Percentiles rank a stretch among this genome's conserved stretches.
These are phyloP conservation scores for Lagocephalus sceleratus DNA, from an alignment of 2,797 vertebrate species.

Conservation along the genomic window DNA sequence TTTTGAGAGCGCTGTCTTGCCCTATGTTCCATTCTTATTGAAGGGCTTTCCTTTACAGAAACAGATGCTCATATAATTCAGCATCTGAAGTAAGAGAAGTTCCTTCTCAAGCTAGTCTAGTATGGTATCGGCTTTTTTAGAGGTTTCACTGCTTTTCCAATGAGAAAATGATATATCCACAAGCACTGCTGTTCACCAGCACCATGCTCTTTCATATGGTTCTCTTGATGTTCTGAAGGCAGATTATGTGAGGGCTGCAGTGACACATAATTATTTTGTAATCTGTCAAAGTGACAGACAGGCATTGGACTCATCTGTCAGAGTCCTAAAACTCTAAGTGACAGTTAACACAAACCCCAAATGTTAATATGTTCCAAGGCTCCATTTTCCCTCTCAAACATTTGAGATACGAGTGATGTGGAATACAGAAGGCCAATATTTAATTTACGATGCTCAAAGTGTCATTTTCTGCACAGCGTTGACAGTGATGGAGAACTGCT, in stretches of 20 bases:
- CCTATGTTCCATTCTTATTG: too few species aligned
- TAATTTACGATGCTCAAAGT: conserved; percentile 15
- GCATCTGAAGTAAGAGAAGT: too few species aligned
- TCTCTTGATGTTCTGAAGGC: conserved; percentile 4
- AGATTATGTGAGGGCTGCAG: conserved; percentile 26
- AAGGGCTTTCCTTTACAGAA: too few species aligned
- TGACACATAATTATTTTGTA: conserved; percentile 46
- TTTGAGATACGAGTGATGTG: conserved; percentile 15
- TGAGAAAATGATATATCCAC: not conserved
- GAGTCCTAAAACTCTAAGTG: conserved; percentile 18
- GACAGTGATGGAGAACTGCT: not conserved
- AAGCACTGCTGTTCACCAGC: not conserved
- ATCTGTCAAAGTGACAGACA: conserved; percentile 39
- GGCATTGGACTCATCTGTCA: conserved; percentile 31
- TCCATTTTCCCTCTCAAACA: conserved; percentile 9
- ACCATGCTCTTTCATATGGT: conserved; percentile 1
- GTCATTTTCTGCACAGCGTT: conserved; percentile 2
- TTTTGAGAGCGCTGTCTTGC: too few species aligned
- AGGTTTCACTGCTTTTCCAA: not conserved
- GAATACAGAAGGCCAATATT: conserved; percentile 25
- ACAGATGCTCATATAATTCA: too few species aligned
- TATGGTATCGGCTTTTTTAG: not conserved
- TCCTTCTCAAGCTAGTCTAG: not conserved
- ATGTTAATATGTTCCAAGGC: conserved; percentile 17
- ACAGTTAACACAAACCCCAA: conserved; percentile 26